phyloP scores from a whole-genome alignment of 2,113 vertebrate species.

The Oreotrochilus melanogaster region DNA sequence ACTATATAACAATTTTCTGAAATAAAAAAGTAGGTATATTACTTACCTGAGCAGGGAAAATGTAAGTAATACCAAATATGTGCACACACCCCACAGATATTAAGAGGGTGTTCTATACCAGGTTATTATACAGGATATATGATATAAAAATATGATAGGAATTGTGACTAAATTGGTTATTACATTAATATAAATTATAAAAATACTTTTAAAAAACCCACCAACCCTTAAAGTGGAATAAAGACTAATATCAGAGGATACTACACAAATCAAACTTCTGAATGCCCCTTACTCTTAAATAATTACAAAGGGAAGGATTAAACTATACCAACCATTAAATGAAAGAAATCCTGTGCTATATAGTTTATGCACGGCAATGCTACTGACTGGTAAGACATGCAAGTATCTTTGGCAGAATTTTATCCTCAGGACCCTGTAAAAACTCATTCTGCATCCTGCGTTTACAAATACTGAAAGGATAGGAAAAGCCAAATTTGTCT shows the following conservation, averaged over 20 bases:
- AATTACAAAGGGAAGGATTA: background rate
- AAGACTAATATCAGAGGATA: background rate
- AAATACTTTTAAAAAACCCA: background rate
- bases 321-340: background rate
- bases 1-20: background rate
- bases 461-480: background rate
- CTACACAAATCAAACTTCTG: background rate
- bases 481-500: background rate
- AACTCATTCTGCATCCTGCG: background rate
- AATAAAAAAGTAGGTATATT: background rate
- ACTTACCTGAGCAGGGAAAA: slow-evolving; percentile 10
- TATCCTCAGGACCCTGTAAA: background rate
- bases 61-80: background rate
- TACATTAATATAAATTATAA: background rate
- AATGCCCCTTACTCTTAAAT: background rate
- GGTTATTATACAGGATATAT: background rate
- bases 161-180: background rate
- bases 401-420: background rate
- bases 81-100: background rate
- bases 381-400: background rate
- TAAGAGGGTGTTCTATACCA: background rate
- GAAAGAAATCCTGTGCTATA: background rate
- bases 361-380: background rate
- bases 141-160: background rate
- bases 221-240: background rate